phyloP scores from a whole-genome alignment of 2,888 invertebrate genomes.

The Parnassius smintheus region DNA sequence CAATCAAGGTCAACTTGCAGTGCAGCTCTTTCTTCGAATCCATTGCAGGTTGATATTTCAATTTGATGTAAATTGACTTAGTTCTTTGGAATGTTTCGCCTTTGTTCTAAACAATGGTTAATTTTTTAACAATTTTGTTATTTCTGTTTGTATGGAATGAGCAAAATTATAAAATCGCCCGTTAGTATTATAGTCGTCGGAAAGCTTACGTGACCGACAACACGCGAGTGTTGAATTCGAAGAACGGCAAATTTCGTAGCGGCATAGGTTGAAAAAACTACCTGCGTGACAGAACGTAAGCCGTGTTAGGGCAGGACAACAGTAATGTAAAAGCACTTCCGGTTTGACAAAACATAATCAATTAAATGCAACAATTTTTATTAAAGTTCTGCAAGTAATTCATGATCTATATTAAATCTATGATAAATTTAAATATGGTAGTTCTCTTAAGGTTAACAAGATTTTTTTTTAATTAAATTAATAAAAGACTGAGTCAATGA shows the following conservation, averaged over 20 bases:
- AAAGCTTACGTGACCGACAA: conserved; percentile 33
- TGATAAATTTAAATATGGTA: no score
- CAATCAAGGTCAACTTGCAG: conserved; percentile 7
- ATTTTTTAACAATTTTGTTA: neutral
- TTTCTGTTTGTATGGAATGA: conserved; percentile 1
- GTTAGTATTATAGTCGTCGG: neutral
- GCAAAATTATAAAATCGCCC: conserved; percentile 18
- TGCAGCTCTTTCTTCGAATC: conserved; percentile 14
- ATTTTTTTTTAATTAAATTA: no score
- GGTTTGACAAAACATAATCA: neutral
- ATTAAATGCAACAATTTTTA: conserved; percentile 1
- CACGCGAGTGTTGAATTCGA: conserved; percentile 28
- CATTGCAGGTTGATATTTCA: conserved; percentile 1
- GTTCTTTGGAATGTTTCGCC: conserved; percentile 1
- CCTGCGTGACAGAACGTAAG: conserved; percentile 6
- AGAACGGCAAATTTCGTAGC: conserved; percentile 14
- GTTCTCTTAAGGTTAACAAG: no score
- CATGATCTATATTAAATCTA: neutral
- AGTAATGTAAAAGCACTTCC: conserved; percentile 14
- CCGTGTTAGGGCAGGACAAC: neutral
- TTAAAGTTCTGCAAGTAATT: neutral
- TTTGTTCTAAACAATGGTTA: neutral
- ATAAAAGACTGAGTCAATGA: conserved; percentile 30
- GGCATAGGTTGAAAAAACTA: neutral
- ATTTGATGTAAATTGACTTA: conserved; percentile 9